Conservation (phyloP, 2,797 vertebrate genomes). For the Halcyon smyrnensis region DNA sequence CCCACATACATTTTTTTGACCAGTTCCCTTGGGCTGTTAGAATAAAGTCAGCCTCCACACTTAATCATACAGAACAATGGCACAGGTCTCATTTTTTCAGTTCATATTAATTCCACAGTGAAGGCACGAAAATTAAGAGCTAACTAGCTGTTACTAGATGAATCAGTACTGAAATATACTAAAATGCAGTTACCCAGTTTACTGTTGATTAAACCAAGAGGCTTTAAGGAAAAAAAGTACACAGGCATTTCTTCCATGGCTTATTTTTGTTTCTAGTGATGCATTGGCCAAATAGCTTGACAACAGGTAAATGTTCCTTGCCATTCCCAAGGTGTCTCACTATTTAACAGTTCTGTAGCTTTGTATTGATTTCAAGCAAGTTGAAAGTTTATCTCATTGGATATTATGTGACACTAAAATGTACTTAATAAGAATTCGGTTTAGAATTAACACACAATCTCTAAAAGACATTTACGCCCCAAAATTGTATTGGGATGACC, state of each 20-base stretch:
- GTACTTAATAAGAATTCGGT: neutral
- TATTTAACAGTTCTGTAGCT: neutral
- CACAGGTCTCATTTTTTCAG: constrained; percentile 1
- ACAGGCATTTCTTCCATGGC: neutral
- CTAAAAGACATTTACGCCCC: neutral
- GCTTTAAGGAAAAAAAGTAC: neutral
- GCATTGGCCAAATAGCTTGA: neutral
- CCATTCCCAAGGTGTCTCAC: neutral
- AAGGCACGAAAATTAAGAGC: constrained; percentile 10
- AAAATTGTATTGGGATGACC: neutral
- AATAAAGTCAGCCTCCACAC: neutral
- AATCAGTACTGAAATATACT: neutral
- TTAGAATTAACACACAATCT: neutral
- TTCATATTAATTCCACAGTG: neutral
- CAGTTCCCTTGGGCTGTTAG: neutral
- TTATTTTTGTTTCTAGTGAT: neutral
- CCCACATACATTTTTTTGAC: neutral
- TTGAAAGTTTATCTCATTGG: neutral
- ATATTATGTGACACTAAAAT: neutral
- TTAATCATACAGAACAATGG: constrained; percentile 13
- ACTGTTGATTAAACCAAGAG: neutral
- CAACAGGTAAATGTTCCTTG: neutral
- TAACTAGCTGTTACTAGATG: neutral
- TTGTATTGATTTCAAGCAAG: neutral
- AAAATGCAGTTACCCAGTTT: neutral